Percentiles rank a stretch among this genome's conserved stretches.
Conservation (phyloP, 2,113 vertebrate genomes). For the Chloebia gouldiae region DNA sequence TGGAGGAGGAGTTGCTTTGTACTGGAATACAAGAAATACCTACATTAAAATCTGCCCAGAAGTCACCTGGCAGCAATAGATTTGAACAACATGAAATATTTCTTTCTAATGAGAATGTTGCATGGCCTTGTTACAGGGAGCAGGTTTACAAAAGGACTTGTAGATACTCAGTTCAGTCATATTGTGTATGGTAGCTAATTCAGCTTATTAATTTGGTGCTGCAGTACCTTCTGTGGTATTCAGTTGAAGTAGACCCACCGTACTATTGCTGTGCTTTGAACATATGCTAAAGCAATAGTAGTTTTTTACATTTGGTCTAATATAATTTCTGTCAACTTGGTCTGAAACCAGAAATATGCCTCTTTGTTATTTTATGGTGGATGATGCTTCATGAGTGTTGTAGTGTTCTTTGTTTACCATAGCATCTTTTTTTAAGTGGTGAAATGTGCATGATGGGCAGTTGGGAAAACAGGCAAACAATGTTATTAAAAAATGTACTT, state of each 20-base stretch:
- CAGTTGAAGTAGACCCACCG: background rate
- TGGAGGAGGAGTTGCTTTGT: background rate
- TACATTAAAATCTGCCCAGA: background rate
- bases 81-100: background rate
- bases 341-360: background rate
- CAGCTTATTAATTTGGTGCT: background rate
- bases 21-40: background rate
- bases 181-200: background rate
- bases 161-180: background rate
- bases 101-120: background rate
- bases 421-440: background rate
- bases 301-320: background rate
- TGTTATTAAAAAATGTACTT: background rate
- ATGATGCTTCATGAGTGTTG: background rate
- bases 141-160: background rate
- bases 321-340: background rate
- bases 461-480: background rate
- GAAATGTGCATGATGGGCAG: background rate
- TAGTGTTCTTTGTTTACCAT: background rate
- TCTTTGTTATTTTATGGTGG: background rate
- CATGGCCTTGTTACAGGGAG: background rate
- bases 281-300: background rate
- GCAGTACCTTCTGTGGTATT: background rate
- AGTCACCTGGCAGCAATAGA: background rate
- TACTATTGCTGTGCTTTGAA: background rate